Percentiles rank a stretch among this genome's conserved stretches.
phyloP scores from a whole-genome alignment of 53 echinoderm and acorn worm genomes.

The Temnopleurus reevesii region DNA sequence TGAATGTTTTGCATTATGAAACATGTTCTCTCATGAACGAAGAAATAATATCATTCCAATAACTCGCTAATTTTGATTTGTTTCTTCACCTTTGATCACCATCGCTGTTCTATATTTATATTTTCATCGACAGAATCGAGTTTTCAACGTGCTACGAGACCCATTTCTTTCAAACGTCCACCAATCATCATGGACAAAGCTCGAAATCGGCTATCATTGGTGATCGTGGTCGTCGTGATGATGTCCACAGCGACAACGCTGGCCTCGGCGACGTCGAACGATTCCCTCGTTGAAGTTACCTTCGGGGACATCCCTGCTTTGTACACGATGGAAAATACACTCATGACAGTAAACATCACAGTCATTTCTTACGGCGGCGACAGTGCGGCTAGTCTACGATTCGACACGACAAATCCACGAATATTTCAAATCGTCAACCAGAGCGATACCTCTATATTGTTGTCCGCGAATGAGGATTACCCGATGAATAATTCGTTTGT shows the following conservation, averaged over 20 bases:
- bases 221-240: background rate
- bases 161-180: no score
- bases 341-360: background rate
- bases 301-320: conserved; percentile 20
- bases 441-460: background rate
- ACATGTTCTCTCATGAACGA: no score
- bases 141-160: no score
- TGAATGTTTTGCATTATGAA: no score
- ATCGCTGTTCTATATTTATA: no score
- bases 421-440: conserved; percentile 54
- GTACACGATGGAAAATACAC: conserved; percentile 10
- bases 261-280: background rate
- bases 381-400: background rate
- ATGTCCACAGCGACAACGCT: background rate
- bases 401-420: background rate
- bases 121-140: no score
- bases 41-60: no score
- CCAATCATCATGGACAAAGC: background rate
- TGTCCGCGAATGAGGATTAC: background rate
- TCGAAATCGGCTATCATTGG: background rate
- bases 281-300: conserved; percentile 16
- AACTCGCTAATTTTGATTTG: no score
- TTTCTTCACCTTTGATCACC: no score
- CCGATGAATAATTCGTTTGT: background rate
- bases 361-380: conserved; percentile 16